Base-by-base conservation (phyloP, 2,888 invertebrate genomes). In the Physocephala rufipes region DNA sequence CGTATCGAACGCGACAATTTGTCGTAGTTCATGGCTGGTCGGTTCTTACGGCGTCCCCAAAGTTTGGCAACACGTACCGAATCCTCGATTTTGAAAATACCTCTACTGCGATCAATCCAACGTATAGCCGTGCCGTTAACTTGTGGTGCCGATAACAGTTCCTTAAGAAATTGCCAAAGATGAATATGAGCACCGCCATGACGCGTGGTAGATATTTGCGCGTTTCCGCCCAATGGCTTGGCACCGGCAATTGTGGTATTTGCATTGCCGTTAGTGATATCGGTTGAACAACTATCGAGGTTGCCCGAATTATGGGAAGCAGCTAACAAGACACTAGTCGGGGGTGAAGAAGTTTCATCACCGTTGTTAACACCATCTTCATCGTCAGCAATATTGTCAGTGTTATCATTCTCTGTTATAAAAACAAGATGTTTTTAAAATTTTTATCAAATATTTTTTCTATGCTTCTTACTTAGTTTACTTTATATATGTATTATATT, bases 11-110 rank as follows among this genome's bases (percentile, higher is more conserved):
- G 91, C 76, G 97, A 97, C 64, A 99, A 88, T 86, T 99, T 99
- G 89, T 99, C 99, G 88, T 99, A 99, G 89, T 99, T 99, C 99
- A 99, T 99, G 36, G 97, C 97, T 0, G 98, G 97, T 13, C 99
- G 90, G 88, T 99, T 99, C 87, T 99, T 99, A 76, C 99, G 90
- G 81, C 95, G 93, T 74, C 99, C 99, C 99, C 99, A 99, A 69
- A 97, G 90, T 78, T 94, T 90, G n/a, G 99, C 99, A 67, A 99
- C 97, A 78, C 95, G 91, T 36, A 97, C 95, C 15, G 97, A 97
- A 87, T 99, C 98, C 87, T 99, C 99, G 85, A 99, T 99, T 88
- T 99, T 99, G 89, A 99, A 99, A 58, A 99, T 94, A 72, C 97
- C 98, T 86, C 93, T 94, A 86, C 90, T 90, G 82, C 97, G 91